Evolutionary conservation across 2,888 invertebrate species (phyloP).

Genomic region (Germaria angustata): DNA sequence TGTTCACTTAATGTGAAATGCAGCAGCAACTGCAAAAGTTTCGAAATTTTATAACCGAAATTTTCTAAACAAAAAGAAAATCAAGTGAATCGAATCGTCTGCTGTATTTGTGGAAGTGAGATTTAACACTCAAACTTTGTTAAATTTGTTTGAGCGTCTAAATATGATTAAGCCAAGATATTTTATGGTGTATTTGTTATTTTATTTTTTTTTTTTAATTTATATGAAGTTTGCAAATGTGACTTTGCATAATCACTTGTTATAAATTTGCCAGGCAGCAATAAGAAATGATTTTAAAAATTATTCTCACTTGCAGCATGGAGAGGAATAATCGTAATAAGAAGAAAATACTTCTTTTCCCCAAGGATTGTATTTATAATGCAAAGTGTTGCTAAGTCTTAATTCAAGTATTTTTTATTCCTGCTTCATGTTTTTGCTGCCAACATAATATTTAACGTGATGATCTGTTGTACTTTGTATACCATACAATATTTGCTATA

Average conservation of each 20-base stretch:
- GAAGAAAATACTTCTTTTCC: not conserved
- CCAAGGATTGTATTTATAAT: conserved; percentile 40
- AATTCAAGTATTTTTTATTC: conserved; percentile 44
- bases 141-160: not conserved
- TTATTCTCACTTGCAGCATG: conserved; percentile 51
- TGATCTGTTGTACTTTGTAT: conserved; percentile 48
- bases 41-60: conserved; percentile 39
- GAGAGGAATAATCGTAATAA: not conserved
- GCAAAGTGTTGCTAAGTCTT: conserved; percentile 44
- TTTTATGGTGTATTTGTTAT: conserved; percentile 26
- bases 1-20: conserved; percentile 11
- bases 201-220: conserved; percentile 45
- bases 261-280: conserved; percentile 65
- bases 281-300: conserved; percentile 41
- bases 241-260: conserved; percentile 71
- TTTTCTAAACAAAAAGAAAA: not conserved
- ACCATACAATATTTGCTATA: conserved; percentile 10
- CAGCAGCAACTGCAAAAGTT: conserved; percentile 31
- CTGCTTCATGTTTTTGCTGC: conserved; percentile 15
- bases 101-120: not conserved
- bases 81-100: not conserved
- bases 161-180: conserved; percentile 36
- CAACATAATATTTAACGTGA: conserved; percentile 65
- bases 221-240: conserved; percentile 67
- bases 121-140: not conserved